Conservation (phyloP, 1,140 invertebrate species). For the Cherax quadricarinatus region DNA sequence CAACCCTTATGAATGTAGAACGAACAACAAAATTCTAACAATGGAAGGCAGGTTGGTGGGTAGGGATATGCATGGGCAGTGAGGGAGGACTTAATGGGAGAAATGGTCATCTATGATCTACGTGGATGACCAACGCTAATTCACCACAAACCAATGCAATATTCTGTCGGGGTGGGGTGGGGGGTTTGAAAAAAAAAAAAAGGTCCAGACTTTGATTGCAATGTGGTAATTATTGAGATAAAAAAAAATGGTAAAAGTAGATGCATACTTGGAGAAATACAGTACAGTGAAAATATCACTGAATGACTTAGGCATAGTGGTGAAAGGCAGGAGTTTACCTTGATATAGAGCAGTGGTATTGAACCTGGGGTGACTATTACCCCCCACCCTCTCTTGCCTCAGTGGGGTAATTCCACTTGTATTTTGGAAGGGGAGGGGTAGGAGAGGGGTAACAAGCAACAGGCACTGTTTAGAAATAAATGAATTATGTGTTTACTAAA, state of each 20-base stretch:
- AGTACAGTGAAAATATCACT: neutral
- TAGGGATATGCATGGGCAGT: neutral
- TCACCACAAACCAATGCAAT: neutral
- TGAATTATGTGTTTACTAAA: no score
- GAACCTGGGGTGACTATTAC: no score
- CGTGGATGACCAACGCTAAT: neutral
- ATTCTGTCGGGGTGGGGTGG: neutral
- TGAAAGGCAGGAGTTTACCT: constrained; percentile 14
- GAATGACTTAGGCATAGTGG: constrained; percentile 6
- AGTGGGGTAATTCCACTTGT: no score
- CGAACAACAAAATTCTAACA: neutral
- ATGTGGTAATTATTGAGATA: neutral
- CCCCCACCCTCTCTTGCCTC: no score
- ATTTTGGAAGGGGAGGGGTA: no score
- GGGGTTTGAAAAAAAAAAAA: neutral
- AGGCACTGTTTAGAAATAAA: no score
- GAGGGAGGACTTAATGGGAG: neutral
- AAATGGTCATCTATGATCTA: neutral
- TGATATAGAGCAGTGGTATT: neutral
- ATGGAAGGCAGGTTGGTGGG: neutral
- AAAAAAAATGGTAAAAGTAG: neutral
- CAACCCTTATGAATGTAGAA: neutral
- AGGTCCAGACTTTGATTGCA: neutral
- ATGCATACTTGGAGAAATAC: neutral
- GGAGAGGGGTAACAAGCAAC: no score